Base-by-base conservation (phyloP, 2,888 invertebrate genomes). In the Agonopterix arenella region DNA sequence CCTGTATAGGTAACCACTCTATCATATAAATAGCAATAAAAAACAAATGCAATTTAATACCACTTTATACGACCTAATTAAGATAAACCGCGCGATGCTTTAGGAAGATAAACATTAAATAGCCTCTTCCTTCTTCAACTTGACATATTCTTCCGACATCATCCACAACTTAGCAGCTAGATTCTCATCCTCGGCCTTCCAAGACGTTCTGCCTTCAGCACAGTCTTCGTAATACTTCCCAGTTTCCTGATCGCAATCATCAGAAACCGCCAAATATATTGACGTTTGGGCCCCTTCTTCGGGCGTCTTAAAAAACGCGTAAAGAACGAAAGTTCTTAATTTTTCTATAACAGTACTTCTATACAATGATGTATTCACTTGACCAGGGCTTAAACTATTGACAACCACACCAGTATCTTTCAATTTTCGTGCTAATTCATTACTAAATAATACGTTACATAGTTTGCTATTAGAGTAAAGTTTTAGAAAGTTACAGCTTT, bases 321-420 rank as follows among this genome's bases (percentile, higher is more conserved):
- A 94, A 1, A 93, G 78, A 0, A 95, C 80, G 16, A 94, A 68
- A 66, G 90, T 90, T 61, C 95, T 62, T 60, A 55, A 83, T 84
- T 90, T 93, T 47, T 84, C 84, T 37, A 84, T 52, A 0, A 77
- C 50, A 0, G 80, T 84, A 0, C 70, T 66, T 49, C 93, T 90
- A 91, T 95, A 95, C 48, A 96, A 93, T 8, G 93, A 93, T 0
- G 94, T 94, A 70, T 94, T 93, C 28, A 96, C 94, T 80, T 96
- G 92, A 0, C 97, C 97, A 0, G 97, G 97, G 80, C 97, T 96
- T 9, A 97, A 80, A 61, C 93, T 94, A 74, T 97, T 97, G 0
- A 93, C 95, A 0, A 93, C 93, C 0, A 97, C 93, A 1, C 92
- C 93, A 0, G 80, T 76, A 1, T 77, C 89, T 45, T 78, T 66